Conservation (phyloP, 2,888 invertebrate species). For the Coremacera marginata region DNA sequence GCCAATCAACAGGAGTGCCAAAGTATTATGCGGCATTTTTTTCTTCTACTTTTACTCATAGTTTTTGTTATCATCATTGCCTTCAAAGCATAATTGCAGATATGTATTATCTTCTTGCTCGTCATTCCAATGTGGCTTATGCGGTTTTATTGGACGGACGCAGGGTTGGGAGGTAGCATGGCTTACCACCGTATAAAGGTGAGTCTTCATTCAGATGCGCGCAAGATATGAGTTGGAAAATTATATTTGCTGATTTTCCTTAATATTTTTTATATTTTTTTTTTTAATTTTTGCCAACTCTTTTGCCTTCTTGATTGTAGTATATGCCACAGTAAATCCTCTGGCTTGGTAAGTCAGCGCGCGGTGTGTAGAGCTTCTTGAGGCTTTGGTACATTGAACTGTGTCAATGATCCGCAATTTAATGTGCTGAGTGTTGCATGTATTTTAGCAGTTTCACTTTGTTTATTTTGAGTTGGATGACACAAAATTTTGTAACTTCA, state of each 20-base stretch:
- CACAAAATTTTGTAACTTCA: no score
- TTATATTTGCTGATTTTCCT: conserved; percentile 7
- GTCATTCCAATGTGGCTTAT: background rate
- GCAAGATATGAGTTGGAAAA: background rate
- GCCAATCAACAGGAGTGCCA: background rate
- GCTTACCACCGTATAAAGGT: background rate
- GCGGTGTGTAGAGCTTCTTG: background rate
- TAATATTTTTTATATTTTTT: background rate
- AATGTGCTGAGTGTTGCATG: no score
- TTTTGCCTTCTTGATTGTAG: background rate
- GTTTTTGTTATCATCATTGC: background rate
- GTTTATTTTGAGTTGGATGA: no score
- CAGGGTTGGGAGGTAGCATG: background rate
- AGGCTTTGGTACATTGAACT: conserved; percentile 5
- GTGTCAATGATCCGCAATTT: background rate
- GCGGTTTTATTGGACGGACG: background rate
- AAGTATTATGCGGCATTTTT: no score
- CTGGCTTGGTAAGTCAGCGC: background rate
- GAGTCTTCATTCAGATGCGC: background rate
- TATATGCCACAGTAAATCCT: background rate
- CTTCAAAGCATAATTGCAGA: background rate
- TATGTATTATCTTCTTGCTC: conserved; percentile 7
- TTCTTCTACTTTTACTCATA: no score
- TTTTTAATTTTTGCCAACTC: background rate
- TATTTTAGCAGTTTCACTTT: no score